phyloP scores from a whole-genome alignment of 2,113 vertebrate genomes.

The Marcusenius ussheri region DNA sequence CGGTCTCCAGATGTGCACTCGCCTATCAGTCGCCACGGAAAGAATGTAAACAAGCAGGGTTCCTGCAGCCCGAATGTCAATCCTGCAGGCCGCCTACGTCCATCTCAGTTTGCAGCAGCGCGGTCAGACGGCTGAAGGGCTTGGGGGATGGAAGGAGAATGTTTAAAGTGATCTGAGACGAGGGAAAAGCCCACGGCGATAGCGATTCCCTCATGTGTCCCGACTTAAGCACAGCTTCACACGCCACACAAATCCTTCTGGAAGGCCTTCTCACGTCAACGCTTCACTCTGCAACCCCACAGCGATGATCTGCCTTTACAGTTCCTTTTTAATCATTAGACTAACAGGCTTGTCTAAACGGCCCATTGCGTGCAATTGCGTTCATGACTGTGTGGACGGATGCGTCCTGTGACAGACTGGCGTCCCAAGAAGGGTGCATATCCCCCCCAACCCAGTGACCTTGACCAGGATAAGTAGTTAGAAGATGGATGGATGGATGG shows the following conservation, averaged over 20 bases:
- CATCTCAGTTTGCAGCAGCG: slow-evolving; percentile 16
- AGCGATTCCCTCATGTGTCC: slow-evolving; percentile 43
- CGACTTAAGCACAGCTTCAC: slow-evolving; percentile 12
- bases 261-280: background rate
- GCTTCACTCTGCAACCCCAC: background rate
- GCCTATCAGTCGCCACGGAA: background rate
- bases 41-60: slow-evolving; percentile 40
- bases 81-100: slow-evolving; percentile 17
- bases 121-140: slow-evolving; percentile 18
- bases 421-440: background rate
- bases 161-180: slow-evolving; percentile 26
- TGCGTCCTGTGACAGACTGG: background rate
- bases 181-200: slow-evolving; percentile 22
- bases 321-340: background rate
- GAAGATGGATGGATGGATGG: background rate
- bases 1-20: background rate
- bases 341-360: background rate
- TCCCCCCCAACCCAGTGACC: background rate
- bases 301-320: background rate
- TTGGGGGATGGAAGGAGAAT: slow-evolving; percentile 25
- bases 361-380: background rate
- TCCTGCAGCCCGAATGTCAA: slow-evolving; percentile 9
- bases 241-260: slow-evolving; percentile 16
- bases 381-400: background rate
- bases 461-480: background rate